Evolutionary conservation across 2,797 vertebrate species (phyloP).

Genomic region (Loriculus beryllinus): DNA sequence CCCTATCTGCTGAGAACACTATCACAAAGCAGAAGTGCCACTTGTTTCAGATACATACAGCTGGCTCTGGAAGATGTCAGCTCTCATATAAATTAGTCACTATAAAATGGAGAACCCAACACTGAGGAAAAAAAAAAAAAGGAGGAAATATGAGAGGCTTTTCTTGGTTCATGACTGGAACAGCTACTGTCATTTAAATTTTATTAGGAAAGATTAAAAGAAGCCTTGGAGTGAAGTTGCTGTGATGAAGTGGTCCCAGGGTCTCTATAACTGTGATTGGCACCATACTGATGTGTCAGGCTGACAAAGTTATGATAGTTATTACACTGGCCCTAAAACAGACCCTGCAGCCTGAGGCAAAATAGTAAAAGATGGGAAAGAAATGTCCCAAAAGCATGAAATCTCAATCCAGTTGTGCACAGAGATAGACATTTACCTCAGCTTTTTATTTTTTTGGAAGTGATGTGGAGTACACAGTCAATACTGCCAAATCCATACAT

Average conservation of each 20-base stretch:
- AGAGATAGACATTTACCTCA: not conserved
- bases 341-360: not conserved
- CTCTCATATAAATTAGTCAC: not conserved
- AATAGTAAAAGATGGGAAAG: slow-evolving; percentile 24
- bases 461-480: not conserved
- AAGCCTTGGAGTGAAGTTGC: slow-evolving; percentile 48
- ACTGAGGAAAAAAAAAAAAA: not conserved
- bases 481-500: not conserved
- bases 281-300: slow-evolving; percentile 48
- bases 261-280: slow-evolving; percentile 52
- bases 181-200: slow-evolving; percentile 59
- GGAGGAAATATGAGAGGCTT: not conserved
- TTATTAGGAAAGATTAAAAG: slow-evolving; percentile 68
- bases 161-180: slow-evolving; percentile 61
- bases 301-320: slow-evolving; percentile 48
- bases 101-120: not conserved
- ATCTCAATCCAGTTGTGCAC: not conserved
- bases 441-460: not conserved
- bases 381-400: not conserved
- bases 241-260: slow-evolving; percentile 61
- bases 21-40: not conserved
- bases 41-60: not conserved
- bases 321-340: slow-evolving; percentile 8
- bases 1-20: not conserved
- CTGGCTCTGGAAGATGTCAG: not conserved